Evolutionary conservation across 2,113 vertebrate genomes (phyloP).

Genomic region (Oenanthe melanoleuca): DNA sequence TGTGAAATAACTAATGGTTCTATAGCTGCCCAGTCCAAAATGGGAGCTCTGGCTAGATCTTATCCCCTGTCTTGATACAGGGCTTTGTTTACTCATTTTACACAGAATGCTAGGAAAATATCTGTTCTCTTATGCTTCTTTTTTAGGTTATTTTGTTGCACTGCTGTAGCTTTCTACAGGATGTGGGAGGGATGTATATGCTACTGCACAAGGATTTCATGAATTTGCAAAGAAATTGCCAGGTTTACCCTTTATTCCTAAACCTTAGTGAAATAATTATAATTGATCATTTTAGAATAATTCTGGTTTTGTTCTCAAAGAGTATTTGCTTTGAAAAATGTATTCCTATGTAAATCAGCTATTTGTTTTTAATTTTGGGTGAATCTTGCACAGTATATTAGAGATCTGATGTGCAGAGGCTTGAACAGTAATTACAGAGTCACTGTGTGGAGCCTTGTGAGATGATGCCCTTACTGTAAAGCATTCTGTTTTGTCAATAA

Average conservation of each 20-base stretch:
- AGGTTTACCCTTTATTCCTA: not conserved
- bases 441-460: constrained; percentile 23
- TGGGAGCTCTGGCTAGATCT: not conserved
- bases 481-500: constrained; percentile 73
- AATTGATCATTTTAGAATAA: constrained; percentile 7
- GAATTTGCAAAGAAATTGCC: not conserved
- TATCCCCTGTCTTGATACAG: not conserved
- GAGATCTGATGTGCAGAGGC: constrained; percentile 7
- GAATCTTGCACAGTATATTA: not conserved
- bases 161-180: not conserved
- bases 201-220: not conserved
- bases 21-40: not conserved
- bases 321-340: constrained; percentile 43
- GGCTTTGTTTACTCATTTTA: not conserved
- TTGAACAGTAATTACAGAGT: constrained; percentile 62
- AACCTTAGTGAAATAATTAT: not conserved
- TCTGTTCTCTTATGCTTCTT: not conserved
- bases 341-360: constrained; percentile 16
- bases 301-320: not conserved
- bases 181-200: not conserved
- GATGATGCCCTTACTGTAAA: constrained; percentile 64
- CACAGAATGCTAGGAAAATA: not conserved
- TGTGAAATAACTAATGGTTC: not conserved
- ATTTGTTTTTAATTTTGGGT: not conserved
- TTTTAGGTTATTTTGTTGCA: not conserved